Evolutionary conservation across 2,888 invertebrate genomes (phyloP).

Genomic region (Leptinotarsa tumamoca): DNA sequence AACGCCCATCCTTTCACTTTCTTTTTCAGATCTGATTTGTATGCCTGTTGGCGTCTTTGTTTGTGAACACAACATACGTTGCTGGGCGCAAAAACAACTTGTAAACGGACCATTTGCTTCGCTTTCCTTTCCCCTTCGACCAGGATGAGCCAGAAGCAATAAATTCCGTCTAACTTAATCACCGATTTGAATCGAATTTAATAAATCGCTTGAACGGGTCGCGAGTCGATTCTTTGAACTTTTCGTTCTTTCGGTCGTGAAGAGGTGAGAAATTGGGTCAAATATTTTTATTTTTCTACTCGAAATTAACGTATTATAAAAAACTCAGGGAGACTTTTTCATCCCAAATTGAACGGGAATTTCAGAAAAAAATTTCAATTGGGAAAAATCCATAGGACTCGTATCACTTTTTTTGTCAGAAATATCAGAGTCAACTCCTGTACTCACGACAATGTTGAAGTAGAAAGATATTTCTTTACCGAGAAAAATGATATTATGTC

Average conservation of each 20-base stretch:
- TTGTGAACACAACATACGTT: slow-evolving; percentile 54
- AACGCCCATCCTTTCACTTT: slow-evolving; percentile 32
- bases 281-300: not conserved
- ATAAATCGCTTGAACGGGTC: slow-evolving; percentile 12
- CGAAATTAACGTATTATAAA: not conserved
- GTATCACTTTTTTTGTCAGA: not conserved
- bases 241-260: not conserved
- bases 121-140: slow-evolving; percentile 48
- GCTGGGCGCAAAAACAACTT: slow-evolving; percentile 57
- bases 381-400: too few relatives aligned
- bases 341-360: too few relatives aligned
- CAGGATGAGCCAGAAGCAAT: slow-evolving; percentile 32
- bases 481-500: too few relatives aligned
- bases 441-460: too few relatives aligned
- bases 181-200: slow-evolving; percentile 29
- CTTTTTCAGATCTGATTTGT: slow-evolving; percentile 43
- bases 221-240: not conserved
- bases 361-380: too few relatives aligned
- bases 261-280: not conserved
- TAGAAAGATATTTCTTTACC: too few relatives aligned
- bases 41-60: slow-evolving; percentile 48
- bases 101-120: slow-evolving; percentile 58
- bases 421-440: not conserved
- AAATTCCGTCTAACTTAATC: slow-evolving; percentile 41
- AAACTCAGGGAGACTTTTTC: too few relatives aligned